Evolutionary conservation across 2,888 invertebrate species (phyloP), one percentile per base, ranked within the genome.

Genomic region (Clunio marinus): DNA sequence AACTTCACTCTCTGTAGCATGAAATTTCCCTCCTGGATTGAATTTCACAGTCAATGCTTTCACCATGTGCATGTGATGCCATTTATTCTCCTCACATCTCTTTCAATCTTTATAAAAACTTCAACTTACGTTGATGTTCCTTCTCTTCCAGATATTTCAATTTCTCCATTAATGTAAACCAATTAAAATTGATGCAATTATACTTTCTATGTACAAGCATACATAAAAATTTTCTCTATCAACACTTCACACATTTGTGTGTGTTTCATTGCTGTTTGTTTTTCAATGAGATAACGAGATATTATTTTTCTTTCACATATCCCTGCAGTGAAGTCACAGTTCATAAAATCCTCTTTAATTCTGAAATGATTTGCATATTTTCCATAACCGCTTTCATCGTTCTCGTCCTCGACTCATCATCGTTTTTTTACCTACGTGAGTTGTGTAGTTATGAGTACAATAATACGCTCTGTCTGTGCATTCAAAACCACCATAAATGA

Each of bases 361-460:
- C 66, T 55, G 22, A 28, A 46, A 66, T 66, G 66, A 66, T 66
- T 66, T 66, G 66, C 66, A 66, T 66, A 66, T 66, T 55, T 55
- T 66, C 28, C 65, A 65, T 35, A 28, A 55, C 55, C 55, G 66
- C 66, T 66, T 66, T 66, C 66, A 66, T 66, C 66, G 57, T 24
- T 15, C 27, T 27, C 27, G 63, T 65, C 63, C n/a, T 65, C 63
- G 46, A n/a, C n/a, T 66, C 66, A 66, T 66, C 66, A 66, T 66
- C 46, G 55, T 51, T 51, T 51, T 22, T 51, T 7, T 13, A 22
- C 20, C 27, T 32, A 66, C 66, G 66, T 66, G 66, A 66, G 66
- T 35, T 66, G 66, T 13, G 20, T 55, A 55, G 13, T 66, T 24
- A 66, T 66, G 66, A 66, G n/a, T 15, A 57, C 25, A 3, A 45